Base-by-base conservation (phyloP, 2,888 invertebrate genomes). In the Vesta saturnalis region DNA sequence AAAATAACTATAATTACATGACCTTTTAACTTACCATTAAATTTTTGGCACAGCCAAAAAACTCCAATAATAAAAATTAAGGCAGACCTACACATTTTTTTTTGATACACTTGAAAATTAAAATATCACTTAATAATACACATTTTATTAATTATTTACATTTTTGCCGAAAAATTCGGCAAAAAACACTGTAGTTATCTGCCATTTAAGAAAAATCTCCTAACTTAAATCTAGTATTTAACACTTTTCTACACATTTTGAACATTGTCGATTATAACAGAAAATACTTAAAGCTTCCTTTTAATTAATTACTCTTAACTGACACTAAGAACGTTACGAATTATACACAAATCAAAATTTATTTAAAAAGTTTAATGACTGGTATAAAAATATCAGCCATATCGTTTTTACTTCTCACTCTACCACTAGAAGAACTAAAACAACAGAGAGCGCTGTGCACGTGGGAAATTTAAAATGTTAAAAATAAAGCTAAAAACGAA, bases 11-110 rank as follows among this genome's bases (percentile, higher is more conserved):
- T 60, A 60, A 54, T 64, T 52, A 30, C 35, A 18, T 65, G 65
- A 65, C 60, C 60, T 65, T 58, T 52, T 56, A 59, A 65, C 78
- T 77, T 72, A 82, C 82, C 81, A 76, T 75, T 73, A 73, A 79
- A 76, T 71, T 78, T 76, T 74, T 81, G 79, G 76, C 79, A 77
- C 69, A 80, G 78, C 75, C 78, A 80, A 76, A 81, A 73, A 72
- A 81, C 71, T 71, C 76, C 77, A 74, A 76, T 76, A 72, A 80
- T 77, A 74, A 76, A 70, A 72, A 78, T 73, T 64, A 79, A 76
- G 67, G 78, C 70, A 74, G 78, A 78, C 75, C 78, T 77, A 67
- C 76, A 74, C 80, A 81, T 80, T 73, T 76, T 60, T 21, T 39
- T 75, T 57, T 61, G 69, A 52, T 70, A 60, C 72, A 75, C 74